These are phyloP conservation scores for Spodoptera picta DNA, from an alignment of 2,888 invertebrate species.

Conservation along the genomic window DNA sequence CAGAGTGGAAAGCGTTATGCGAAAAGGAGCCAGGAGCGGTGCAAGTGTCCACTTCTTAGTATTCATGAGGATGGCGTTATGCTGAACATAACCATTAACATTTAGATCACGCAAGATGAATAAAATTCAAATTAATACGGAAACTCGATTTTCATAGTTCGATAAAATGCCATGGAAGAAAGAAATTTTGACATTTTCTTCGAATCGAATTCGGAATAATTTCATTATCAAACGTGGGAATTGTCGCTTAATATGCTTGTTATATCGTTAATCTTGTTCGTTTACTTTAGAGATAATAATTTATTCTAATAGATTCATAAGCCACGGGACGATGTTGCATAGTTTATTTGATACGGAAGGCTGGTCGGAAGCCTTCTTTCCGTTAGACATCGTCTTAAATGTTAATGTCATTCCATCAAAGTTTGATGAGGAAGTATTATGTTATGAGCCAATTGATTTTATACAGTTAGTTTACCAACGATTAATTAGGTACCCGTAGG, in stretches of 20 bases:
- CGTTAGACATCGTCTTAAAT: conserved; percentile 23
- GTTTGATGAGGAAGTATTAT: too few species aligned
- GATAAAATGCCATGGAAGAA: conserved; percentile 32
- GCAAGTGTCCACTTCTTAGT: conserved; percentile 74
- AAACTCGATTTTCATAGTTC: conserved; percentile 55
- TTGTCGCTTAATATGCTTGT: conserved; percentile 52
- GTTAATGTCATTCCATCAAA: conserved; percentile 9
- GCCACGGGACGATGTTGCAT: conserved; percentile 38
- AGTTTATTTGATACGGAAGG: conserved; percentile 42
- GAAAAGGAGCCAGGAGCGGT: conserved; percentile 77
- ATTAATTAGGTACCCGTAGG: too few species aligned
- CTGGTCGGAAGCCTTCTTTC: conserved; percentile 51
- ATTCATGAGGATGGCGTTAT: conserved; percentile 78
- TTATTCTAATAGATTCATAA: conserved; percentile 59
- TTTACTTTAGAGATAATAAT: conserved; percentile 42
- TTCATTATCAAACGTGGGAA: conserved; percentile 59
- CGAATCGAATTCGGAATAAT: conserved; percentile 41
- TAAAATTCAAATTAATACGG: conserved; percentile 54
- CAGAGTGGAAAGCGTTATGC: conserved; percentile 66
- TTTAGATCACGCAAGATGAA: conserved; percentile 55
- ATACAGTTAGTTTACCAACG: too few species aligned
- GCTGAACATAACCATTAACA: conserved; percentile 59
- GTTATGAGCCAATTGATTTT: too few species aligned
- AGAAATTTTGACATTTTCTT: conserved; percentile 45
- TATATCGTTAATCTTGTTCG: conserved; percentile 42